Conservation (phyloP, 2,113 vertebrate genomes). For the Pimephales promelas region DNA sequence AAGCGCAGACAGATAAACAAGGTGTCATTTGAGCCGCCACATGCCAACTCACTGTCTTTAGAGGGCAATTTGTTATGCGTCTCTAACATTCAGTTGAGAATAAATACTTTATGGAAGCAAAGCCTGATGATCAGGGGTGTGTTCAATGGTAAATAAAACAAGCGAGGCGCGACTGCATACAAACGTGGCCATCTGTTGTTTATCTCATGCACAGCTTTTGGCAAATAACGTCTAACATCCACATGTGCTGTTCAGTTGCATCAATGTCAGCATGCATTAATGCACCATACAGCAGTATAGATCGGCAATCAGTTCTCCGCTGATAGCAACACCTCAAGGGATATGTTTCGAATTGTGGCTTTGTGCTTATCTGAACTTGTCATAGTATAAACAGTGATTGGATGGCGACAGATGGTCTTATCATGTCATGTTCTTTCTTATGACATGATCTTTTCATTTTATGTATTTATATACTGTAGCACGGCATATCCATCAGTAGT, state of each 20-base stretch:
- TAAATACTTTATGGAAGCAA: slow-evolving; percentile 52
- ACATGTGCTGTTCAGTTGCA: slow-evolving; percentile 41
- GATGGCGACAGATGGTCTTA: slow-evolving; percentile 17
- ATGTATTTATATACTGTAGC: background rate
- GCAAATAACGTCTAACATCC: slow-evolving; percentile 44
- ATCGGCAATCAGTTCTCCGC: slow-evolving; percentile 12
- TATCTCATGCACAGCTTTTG: slow-evolving; percentile 35
- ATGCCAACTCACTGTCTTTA: slow-evolving; percentile 31
- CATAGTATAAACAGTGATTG: slow-evolving; percentile 29
- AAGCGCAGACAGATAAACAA: slow-evolving; percentile 22
- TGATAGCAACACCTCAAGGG: slow-evolving; percentile 8
- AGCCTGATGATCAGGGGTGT: slow-evolving; percentile 41
- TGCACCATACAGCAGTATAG: slow-evolving; percentile 25
- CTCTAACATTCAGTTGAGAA: slow-evolving; percentile 36
- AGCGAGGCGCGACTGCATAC: slow-evolving; percentile 47
- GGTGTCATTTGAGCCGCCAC: slow-evolving; percentile 10
- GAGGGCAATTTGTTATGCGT: slow-evolving; percentile 51
- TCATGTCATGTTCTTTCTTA: background rate
- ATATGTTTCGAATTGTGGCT: background rate
- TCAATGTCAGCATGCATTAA: slow-evolving; percentile 39
- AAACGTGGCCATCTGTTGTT: slow-evolving; percentile 60
- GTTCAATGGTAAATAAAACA: slow-evolving; percentile 57
- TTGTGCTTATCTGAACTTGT: slow-evolving; percentile 32
- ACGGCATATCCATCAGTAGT: background rate
- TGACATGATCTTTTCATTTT: slow-evolving; percentile 12